phyloP scores from a whole-genome alignment of 2,888 invertebrate genomes.

The Stenotaenia linearis region DNA sequence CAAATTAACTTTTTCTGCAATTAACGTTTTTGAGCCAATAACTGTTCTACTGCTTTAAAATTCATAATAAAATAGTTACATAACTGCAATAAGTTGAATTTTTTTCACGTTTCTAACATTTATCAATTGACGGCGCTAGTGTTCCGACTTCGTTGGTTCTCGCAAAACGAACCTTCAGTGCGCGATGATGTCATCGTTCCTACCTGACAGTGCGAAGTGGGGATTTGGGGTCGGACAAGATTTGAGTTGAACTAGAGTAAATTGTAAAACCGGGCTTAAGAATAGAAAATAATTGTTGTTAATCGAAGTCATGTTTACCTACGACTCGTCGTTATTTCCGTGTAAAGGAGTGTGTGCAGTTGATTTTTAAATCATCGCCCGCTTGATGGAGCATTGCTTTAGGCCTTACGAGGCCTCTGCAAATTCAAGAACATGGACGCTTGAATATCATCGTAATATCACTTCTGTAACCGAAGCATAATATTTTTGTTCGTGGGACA shows the following conservation, averaged over 20 bases:
- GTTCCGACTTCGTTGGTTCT: not conserved
- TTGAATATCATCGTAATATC: not conserved
- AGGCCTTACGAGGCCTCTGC: constrained; percentile 10
- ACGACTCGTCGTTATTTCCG: not conserved
- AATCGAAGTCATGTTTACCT: not conserved
- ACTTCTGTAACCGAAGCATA: not conserved
- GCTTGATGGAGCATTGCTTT: constrained; percentile 3
- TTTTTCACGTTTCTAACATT: not conserved
- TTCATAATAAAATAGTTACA: too few relatives aligned
- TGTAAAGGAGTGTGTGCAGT: not conserved
- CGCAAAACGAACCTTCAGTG: not conserved
- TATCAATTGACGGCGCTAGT: not conserved
- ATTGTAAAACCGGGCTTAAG: not conserved
- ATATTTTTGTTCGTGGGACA: not conserved
- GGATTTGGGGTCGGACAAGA: not conserved
- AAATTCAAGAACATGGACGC: constrained; percentile 7
- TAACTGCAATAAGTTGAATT: not conserved
- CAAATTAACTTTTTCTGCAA: too few relatives aligned
- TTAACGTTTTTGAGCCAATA: too few relatives aligned
- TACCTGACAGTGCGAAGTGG: constrained; percentile 19
- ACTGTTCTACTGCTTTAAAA: too few relatives aligned
- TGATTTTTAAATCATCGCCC: constrained; percentile 5
- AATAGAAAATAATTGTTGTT: not conserved
- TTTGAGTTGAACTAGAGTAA: not conserved
- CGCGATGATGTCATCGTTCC: constrained; percentile 7